Base-by-base conservation (phyloP, 2,888 invertebrate genomes). In the Megaustenia siamemsis region DNA sequence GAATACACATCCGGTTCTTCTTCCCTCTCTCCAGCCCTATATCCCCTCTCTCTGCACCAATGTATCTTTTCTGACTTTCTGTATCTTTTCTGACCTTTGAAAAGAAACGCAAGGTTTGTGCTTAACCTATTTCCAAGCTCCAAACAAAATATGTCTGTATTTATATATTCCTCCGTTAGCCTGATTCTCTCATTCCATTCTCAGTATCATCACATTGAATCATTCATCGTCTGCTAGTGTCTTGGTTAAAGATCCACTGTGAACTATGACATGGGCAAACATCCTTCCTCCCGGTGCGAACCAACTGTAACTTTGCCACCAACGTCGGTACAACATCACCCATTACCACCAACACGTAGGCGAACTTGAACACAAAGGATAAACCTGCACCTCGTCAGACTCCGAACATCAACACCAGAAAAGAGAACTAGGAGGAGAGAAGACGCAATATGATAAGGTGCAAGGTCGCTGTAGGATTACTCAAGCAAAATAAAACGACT, bases 291-390 rank as follows among this genome's bases (percentile, higher is more conserved):
- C 71, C 12, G 28, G 28, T 43, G 45, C 43, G 45, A n/a, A 45
- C 43, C 71, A 45, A 45, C 40, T 71, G 45, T 28, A 38, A 71
- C 43, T 45, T 71, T 71, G 45, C 71, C 71, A 71, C 71, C 71
- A 71, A 71, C 71, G 71, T 71, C 12, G 71, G 43, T 28, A 43
- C 43, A n/a, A 45, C 45, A 45, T 71, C 28, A 21, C 45, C 71
- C 43, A 71, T 71, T 28, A 71, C 71, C 43, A 43, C n/a, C 43
- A 71, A 43, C 43, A 45, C 71, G 43, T 43, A 71, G 45, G 45
- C 28, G 71, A 45, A 15, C 28, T 28, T 28, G 1, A n/a, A 12
- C 71, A 43, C 71, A 71, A 71, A 71, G 71, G 38, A n/a, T 1
- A 45, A n/a, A 71, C 28, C 43, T 71, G 71, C 24, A 71, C 8